Evolutionary conservation across 2,797 vertebrate genomes (phyloP).

Genomic region (Acipenser transmontanus): DNA sequence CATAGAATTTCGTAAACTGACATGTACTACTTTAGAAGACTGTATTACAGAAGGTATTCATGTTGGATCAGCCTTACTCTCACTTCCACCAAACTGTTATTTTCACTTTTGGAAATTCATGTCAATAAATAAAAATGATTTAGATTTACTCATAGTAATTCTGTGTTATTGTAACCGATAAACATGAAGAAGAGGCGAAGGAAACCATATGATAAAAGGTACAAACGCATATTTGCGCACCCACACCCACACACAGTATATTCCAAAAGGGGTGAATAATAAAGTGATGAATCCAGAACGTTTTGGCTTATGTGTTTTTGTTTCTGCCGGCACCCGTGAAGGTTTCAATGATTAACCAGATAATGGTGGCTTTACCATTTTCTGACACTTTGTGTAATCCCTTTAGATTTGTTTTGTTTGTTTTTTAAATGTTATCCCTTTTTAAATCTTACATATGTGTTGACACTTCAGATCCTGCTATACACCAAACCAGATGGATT

Average conservation of each 20-base stretch:
- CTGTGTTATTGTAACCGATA: slow-evolving; percentile 63
- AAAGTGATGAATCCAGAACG: slow-evolving; percentile 47
- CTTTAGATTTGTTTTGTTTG: too few relatives aligned
- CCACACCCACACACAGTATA: slow-evolving; percentile 38
- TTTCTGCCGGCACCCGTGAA: background rate
- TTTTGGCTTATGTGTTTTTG: slow-evolving; percentile 20
- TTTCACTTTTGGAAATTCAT: slow-evolving; percentile 48
- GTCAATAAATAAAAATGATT: slow-evolving; percentile 56
- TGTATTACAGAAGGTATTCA: slow-evolving; percentile 30
- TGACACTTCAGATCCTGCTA: too few relatives aligned
- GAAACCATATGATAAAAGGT: slow-evolving; percentile 42
- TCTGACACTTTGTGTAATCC: too few relatives aligned
- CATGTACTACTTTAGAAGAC: slow-evolving; percentile 54
- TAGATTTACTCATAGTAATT: slow-evolving; percentile 55
- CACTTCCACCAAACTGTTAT: slow-evolving; percentile 40
- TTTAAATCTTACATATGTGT: too few relatives aligned
- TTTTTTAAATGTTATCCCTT: too few relatives aligned
- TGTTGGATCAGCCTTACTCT: slow-evolving; percentile 42
- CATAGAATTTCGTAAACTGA: slow-evolving; percentile 52
- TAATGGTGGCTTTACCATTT: too few relatives aligned
- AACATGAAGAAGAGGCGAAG: slow-evolving; percentile 8
- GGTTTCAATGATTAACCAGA: too few relatives aligned
- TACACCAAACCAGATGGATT: too few relatives aligned
- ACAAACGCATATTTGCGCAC: slow-evolving; percentile 42
- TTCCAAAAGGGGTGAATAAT: slow-evolving; percentile 55